phyloP scores from a whole-genome alignment of 1,140 invertebrate species.

The Diorhabda elongata region DNA sequence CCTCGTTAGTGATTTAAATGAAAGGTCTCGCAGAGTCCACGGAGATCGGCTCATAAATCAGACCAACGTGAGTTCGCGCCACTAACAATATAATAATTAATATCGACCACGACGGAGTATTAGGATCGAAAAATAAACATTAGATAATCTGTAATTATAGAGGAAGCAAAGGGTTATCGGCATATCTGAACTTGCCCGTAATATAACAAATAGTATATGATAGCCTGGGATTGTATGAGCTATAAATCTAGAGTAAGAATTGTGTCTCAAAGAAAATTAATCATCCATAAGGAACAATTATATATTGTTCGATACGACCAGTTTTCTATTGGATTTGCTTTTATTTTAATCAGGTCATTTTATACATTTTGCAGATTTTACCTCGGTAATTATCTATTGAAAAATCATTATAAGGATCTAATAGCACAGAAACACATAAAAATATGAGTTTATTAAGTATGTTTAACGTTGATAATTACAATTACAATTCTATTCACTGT shows the following conservation, averaged over 20 bases:
- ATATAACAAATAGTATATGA: constrained; percentile 16
- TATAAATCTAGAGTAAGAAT: constrained; percentile 13
- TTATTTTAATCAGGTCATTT: too few species aligned
- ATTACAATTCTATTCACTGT: too few species aligned
- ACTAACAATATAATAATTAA: constrained; percentile 40
- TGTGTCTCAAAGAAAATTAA: constrained; percentile 5
- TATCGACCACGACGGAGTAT: constrained; percentile 32
- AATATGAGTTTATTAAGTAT: too few species aligned
- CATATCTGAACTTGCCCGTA: constrained; percentile 19
- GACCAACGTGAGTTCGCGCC: constrained; percentile 28
- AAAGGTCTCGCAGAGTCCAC: constrained; percentile 18
- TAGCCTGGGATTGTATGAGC: constrained; percentile 13
- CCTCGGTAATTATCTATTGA: too few species aligned
- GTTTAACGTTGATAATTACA: too few species aligned
- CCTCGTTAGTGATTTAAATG: constrained; percentile 28
- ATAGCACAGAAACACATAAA: too few species aligned
- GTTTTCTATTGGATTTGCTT: too few species aligned
- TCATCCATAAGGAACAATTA: constrained; percentile 14
- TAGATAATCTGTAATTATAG: constrained; percentile 40
- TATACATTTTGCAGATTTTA: too few species aligned
- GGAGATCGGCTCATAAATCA: constrained; percentile 31
- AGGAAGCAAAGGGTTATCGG: constrained; percentile 27
- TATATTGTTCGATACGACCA: constrained; percentile 12
- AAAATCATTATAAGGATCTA: too few species aligned
- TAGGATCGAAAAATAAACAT: constrained; percentile 40